Evolutionary conservation across 2,113 vertebrate genomes (phyloP).

Genomic region (Spheniscus mendiculus): DNA sequence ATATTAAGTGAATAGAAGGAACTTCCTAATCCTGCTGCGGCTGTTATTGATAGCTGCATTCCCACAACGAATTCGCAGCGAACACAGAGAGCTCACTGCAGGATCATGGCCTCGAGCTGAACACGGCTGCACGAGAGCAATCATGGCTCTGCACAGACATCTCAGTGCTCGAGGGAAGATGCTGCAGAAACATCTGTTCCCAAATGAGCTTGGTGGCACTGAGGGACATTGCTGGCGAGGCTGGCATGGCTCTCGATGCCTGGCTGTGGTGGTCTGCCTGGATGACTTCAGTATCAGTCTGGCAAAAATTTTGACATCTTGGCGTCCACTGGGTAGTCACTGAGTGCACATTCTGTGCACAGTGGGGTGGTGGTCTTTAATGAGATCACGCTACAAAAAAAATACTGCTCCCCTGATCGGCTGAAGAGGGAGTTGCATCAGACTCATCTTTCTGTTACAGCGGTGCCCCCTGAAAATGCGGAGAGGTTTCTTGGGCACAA

Average conservation of each 20-base stretch:
- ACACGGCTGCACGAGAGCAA: neutral
- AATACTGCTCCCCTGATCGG: neutral
- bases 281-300: neutral
- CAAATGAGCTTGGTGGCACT: fast-evolving
- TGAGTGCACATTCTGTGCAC: neutral
- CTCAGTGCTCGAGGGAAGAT: neutral
- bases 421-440: neutral
- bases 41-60: neutral
- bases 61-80: fast-evolving
- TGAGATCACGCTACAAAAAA: neutral
- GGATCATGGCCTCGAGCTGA: fast-evolving
- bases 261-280: neutral
- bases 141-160: neutral
- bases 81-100: neutral
- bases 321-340: no score
- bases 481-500: neutral
- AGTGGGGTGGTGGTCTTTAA: neutral
- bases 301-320: neutral
- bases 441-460: neutral
- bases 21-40: neutral
- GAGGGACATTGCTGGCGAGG: fast-evolving
- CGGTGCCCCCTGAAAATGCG: neutral
- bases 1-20: neutral
- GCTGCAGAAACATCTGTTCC: neutral
- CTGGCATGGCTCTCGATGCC: fast-evolving